Base-by-base conservation (phyloP, 2,888 invertebrate species). In the Pegoplata infirma region DNA sequence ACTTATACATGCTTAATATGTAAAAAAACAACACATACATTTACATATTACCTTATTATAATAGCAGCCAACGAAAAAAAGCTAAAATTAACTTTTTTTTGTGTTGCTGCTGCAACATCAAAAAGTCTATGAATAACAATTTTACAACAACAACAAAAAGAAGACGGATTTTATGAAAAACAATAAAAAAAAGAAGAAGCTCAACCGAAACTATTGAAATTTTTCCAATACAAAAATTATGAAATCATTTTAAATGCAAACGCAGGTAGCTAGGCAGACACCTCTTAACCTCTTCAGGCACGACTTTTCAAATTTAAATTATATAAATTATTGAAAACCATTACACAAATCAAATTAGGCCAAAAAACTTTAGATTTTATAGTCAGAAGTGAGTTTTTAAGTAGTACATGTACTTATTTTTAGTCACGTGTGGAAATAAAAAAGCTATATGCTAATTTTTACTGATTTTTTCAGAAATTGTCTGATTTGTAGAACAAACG, bases 41-140 rank as follows among this genome's bases (percentile, higher is more conserved):
- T 8, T 53, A 53, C 25, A 44, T 21, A 53, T 47, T 56, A 49
- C 75, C 63, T 68, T 69, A 59, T 36, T 61, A 12, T 46, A 46
- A n/a, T 10, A 66, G 53, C 53, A 63, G 40, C 55, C 63, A 44
- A 77, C 67, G 21, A 67, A 75, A 69, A 58, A 59, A 72, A 75
- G 75, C 79, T 75, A 79, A 79, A 79, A 75, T 79, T 79, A 79
- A 71, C 55, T 67, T 53, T 64, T 58, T 75, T 79, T 66, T 63
- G 47, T 63, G 53, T 69, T 67, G 61, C 66, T 55, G 72, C 68
- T 67, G 47, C 73, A 74, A 76, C 64, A 78, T 44, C 47, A 73
- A 51, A 72, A 67, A 72, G 56, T 46, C 68, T 63, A 68, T 67
- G 67, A 51, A 72, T 59, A 71, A 59, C 49, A 56, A 25, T 63